Base-by-base conservation (phyloP, 2,113 vertebrate species). In the Clarias macrocephalus region DNA sequence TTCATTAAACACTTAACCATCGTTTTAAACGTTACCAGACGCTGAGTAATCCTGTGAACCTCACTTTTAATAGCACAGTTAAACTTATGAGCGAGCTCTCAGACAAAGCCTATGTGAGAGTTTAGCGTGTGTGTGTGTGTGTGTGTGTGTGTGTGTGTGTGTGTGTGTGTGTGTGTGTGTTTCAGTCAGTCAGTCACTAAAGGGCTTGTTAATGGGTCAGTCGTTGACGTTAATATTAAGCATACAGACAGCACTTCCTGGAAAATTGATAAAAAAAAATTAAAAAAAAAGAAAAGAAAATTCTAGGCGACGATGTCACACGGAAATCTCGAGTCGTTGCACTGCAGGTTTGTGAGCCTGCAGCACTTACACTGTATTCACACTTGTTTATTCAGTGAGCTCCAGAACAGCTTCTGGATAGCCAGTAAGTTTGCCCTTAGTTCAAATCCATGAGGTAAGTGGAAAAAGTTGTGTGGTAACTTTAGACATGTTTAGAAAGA, bases 231-330 rank as follows among this genome's bases (percentile, higher is more conserved):
- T 56, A 56, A 28, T 77, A 52, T 56, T 56, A 77, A 56, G 52
- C 79, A 80, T 13, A 9, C 10, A 2, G 56, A 37, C 48, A 48
- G 8, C 56, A 80, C 56, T 80, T 80, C 56, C 79, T 80, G 79
- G 79, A 80, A 80, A 77, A 77, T 28, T 56, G 48, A 77, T n/a
- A 7, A 76, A 75, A 75, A 28, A 16, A 15, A n/a, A 57, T 30
- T 25, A 57, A 30, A 4, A 30, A 30, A 57, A 42, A 42, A 42
- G 3, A 42, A 48, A 7, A 0, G 42, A 48, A 48, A 48, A 48
- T 48, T n/a, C 25, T 52, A 52, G 56, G 25, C 25, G 48, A 54
- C 56, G 48, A 77, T 13, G 73, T 76, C 23, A 52, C 9, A 48
- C 42, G 2, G 15, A 18, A 60, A 33, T 80, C 52, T 5, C 9